phyloP scores from a whole-genome alignment of 2,113 vertebrate species.

The Lampris incognitus region DNA sequence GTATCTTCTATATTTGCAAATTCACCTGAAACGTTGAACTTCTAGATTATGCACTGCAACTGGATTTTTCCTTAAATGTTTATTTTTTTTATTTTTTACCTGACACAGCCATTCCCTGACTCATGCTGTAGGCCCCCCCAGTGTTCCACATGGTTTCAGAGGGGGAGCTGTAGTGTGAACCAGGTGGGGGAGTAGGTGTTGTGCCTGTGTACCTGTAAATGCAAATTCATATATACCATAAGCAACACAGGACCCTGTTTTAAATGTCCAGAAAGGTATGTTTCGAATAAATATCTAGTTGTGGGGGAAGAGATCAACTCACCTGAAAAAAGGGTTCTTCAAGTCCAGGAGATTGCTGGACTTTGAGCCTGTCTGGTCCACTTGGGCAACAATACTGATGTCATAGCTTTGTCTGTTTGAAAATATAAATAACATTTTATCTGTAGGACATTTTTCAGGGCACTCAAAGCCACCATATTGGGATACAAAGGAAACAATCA shows the following conservation, averaged over 20 bases:
- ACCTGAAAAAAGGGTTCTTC: conserved; percentile 98
- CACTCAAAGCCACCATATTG: too few species aligned
- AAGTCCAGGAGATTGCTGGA: conserved; percentile 96
- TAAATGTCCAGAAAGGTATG: not conserved
- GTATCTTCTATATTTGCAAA: too few species aligned
- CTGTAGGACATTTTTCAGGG: too few species aligned
- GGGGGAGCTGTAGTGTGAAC: conserved; percentile 93
- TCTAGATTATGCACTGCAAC: too few species aligned
- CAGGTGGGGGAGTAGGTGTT: conserved; percentile 90
- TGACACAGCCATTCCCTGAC: conserved; percentile 89
- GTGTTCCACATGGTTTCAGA: conserved; percentile 97
- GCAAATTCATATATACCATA: conserved; percentile 35
- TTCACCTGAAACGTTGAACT: too few species aligned
- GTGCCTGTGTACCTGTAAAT: conserved; percentile 89
- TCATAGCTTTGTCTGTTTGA: conserved; percentile 92
- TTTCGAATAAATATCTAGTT: too few species aligned
- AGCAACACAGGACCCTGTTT: not conserved
- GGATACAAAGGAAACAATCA: too few species aligned
- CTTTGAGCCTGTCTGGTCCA: conserved; percentile 96
- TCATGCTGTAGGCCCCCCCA: conserved; percentile 88
- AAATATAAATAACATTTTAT: not conserved
- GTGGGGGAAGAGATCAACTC: conserved; percentile 25
- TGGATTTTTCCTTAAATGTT: not conserved
- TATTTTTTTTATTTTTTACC: conserved; percentile 75
- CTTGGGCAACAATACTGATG: conserved; percentile 96